Conservation (phyloP, 2,797 vertebrate genomes). For the Chaunax sp. region DNA sequence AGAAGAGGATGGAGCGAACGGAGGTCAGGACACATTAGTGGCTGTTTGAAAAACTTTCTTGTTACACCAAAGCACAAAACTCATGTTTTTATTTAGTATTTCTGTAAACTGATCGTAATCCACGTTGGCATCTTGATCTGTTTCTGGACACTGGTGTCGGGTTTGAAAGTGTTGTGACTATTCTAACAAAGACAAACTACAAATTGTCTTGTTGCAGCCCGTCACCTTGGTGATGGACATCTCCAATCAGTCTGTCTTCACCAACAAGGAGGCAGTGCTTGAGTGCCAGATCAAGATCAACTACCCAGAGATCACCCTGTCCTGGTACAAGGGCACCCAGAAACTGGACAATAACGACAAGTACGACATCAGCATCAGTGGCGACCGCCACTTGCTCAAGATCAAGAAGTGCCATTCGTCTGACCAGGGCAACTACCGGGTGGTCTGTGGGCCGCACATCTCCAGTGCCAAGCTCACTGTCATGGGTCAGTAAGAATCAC, state of each 20-base stretch:
- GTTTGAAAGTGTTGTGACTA: not conserved
- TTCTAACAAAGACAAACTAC: no score
- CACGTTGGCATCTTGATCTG: not conserved
- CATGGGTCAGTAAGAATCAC: slow-evolving; percentile 84
- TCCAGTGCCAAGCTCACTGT: slow-evolving; percentile 95
- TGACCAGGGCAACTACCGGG: slow-evolving; percentile 95
- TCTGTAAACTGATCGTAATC: no score
- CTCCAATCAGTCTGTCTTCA: slow-evolving; percentile 88
- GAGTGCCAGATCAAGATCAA: slow-evolving; percentile 98
- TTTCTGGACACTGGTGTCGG: not conserved
- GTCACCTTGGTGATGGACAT: slow-evolving; percentile 94
- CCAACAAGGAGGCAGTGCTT: slow-evolving; percentile 89
- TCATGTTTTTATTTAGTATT: no score
- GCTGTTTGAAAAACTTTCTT: no score
- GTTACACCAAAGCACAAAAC: no score
- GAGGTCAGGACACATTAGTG: slow-evolving; percentile 86
- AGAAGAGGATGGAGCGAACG: slow-evolving; percentile 94
- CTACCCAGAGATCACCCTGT: slow-evolving; percentile 98
- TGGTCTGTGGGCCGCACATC: slow-evolving; percentile 98
- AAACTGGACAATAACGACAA: slow-evolving; percentile 92
- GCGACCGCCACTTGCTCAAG: slow-evolving; percentile 89
- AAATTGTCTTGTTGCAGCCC: slow-evolving; percentile 89
- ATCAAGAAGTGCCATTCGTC: slow-evolving; percentile 89
- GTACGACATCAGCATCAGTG: slow-evolving; percentile 91
- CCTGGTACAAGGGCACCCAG: slow-evolving; percentile 98